A percentile compares a stretch with the other conserved stretches of the same genome.
phyloP scores from a whole-genome alignment of 2,113 vertebrate genomes.

The Coryphaenoides rupestris region DNA sequence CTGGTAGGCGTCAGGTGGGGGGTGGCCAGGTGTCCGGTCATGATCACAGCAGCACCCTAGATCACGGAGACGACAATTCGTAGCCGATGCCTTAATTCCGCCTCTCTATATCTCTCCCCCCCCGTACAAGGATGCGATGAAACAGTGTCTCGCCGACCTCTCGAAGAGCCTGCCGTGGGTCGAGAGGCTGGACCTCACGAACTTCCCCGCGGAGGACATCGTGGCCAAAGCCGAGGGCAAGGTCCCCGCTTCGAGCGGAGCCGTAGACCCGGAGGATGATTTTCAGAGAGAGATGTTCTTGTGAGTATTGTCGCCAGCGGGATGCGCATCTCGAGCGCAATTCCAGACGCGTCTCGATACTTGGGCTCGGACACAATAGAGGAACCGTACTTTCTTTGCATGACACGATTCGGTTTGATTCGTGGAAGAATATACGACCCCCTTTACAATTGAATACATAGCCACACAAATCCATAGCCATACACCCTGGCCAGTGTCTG shows the following conservation, averaged over 20 bases:
- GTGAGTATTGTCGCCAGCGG: slow-evolving; percentile 74
- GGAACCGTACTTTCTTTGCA: too few species aligned
- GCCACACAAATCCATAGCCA: too few species aligned
- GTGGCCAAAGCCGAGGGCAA: slow-evolving; percentile 45
- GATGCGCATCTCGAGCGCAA: neutral
- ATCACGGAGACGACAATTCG: neutral
- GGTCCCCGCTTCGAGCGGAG: slow-evolving; percentile 16
- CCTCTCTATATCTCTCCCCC: too few species aligned
- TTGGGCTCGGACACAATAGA: too few species aligned
- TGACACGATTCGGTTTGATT: too few species aligned
- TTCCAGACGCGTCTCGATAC: too few species aligned
- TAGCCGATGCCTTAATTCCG: neutral
- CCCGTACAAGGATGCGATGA: slow-evolving; percentile 80
- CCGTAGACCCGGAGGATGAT: slow-evolving; percentile 83
- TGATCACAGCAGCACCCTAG: too few species aligned
- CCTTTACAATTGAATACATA: too few species aligned
- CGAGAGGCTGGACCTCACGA: slow-evolving; percentile 88
- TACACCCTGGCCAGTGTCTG: too few species aligned
- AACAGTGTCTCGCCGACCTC: slow-evolving; percentile 81
- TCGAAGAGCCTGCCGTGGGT: slow-evolving; percentile 82
- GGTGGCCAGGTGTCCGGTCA: too few species aligned
- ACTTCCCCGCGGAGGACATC: slow-evolving; percentile 61
- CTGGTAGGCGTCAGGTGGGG: too few species aligned
- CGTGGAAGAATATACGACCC: too few species aligned
- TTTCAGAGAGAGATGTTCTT: slow-evolving; percentile 96